phyloP scores from a whole-genome alignment of 2,113 vertebrate genomes.

The Nematolebias whitei region DNA sequence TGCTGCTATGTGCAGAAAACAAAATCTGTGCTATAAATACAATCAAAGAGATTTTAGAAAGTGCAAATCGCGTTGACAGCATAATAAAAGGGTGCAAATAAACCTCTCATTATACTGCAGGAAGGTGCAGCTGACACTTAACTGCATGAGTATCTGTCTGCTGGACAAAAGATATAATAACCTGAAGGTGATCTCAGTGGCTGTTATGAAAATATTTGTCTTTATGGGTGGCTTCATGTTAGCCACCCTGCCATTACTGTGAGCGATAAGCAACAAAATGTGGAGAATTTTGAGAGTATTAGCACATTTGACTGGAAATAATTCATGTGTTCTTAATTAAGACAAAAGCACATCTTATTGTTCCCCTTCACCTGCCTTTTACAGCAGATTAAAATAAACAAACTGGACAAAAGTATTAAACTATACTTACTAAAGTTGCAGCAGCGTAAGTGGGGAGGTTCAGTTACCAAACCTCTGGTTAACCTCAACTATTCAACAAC shows the following conservation, averaged over 20 bases:
- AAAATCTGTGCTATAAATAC: slow-evolving; percentile 18
- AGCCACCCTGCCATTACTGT: slow-evolving; percentile 44
- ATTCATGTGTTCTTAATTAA: no score
- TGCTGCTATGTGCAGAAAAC: neutral
- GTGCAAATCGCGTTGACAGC: slow-evolving; percentile 32
- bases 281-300: slow-evolving; percentile 12
- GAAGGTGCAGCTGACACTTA: slow-evolving; percentile 56
- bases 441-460: no score
- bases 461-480: no score
- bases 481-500: no score
- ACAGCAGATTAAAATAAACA: no score
- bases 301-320: slow-evolving; percentile 1
- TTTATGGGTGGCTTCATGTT: slow-evolving; percentile 58
- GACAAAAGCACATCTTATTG: no score
- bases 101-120: slow-evolving; percentile 56
- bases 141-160: slow-evolving; percentile 60
- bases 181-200: slow-evolving; percentile 37
- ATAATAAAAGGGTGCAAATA: slow-evolving; percentile 54
- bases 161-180: slow-evolving; percentile 61
- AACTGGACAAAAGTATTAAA: no score
- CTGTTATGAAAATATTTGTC: slow-evolving; percentile 60
- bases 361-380: neutral
- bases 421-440: no score
- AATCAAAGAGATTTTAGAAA: slow-evolving; percentile 26
- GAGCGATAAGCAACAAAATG: slow-evolving; percentile 41